These are phyloP conservation scores for Hypanus sabinus DNA, from an alignment of 2,113 vertebrate genomes.

Conservation along the genomic window DNA sequence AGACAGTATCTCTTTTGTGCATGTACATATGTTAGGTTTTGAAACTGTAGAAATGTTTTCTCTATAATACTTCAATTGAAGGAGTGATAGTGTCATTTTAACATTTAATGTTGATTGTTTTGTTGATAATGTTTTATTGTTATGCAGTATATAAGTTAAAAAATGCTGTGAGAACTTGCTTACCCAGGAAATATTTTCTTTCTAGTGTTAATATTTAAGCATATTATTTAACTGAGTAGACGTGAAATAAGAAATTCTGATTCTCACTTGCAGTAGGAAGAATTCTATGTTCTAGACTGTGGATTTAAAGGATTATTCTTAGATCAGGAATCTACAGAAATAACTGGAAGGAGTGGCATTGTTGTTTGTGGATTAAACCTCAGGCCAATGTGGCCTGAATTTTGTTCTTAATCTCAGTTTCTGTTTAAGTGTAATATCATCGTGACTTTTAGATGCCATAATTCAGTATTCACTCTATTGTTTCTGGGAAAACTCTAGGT, in stretches of 20 bases:
- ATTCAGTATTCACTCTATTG: not conserved
- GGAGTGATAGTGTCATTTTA: not conserved
- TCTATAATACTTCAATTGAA: not conserved
- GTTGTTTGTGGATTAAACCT: not conserved
- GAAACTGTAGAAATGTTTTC: not conserved
- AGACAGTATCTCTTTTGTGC: conserved; percentile 25
- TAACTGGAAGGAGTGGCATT: not conserved
- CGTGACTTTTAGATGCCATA: not conserved
- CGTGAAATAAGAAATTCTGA: not conserved
- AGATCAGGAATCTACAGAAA: not conserved
- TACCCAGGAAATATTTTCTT: not conserved
- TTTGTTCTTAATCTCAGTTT: not conserved
- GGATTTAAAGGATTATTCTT: not conserved
- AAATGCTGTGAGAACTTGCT: not conserved
- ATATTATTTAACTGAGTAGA: not conserved
- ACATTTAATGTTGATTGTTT: not conserved
- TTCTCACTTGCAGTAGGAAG: no score
- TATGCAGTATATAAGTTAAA: not conserved
- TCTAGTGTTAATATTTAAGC: not conserved
- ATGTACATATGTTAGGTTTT: conserved; percentile 33
- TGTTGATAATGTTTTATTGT: not conserved
- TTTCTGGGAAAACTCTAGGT: no score
- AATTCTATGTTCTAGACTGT: not conserved
- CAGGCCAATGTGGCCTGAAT: not conserved
- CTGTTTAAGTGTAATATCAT: not conserved